A percentile compares a stretch with the other conserved stretches of the same genome.
Evolutionary conservation across 2,797 vertebrate genomes (phyloP).

Genomic region (Acanthurus lineatus): DNA sequence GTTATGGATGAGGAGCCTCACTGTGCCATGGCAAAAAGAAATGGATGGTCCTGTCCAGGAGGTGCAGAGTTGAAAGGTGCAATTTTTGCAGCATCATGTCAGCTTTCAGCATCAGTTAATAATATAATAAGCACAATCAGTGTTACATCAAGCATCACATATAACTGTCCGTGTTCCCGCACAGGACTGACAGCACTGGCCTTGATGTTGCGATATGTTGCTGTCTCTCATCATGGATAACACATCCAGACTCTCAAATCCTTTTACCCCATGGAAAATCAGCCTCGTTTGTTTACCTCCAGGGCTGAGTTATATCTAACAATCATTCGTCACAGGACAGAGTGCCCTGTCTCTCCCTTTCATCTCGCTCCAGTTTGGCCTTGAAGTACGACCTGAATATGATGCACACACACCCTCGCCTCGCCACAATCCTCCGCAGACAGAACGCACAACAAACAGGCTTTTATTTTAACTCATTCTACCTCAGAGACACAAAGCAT

Average conservation of each 20-base stretch:
- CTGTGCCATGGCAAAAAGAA: slow-evolving; percentile 29
- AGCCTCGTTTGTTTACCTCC: slow-evolving; percentile 71
- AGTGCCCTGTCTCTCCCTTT: slow-evolving; percentile 60
- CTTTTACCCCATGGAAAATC: slow-evolving; percentile 58
- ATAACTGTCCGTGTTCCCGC: not conserved
- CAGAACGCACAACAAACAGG: slow-evolving; percentile 50
- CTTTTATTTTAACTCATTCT: slow-evolving; percentile 62
- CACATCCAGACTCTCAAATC: slow-evolving; percentile 53
- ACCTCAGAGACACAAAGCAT: slow-evolving; percentile 54
- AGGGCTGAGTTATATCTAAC: slow-evolving; percentile 64
- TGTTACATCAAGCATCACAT: slow-evolving; percentile 9
- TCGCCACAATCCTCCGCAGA: slow-evolving; percentile 43
- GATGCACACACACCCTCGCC: slow-evolving; percentile 29
- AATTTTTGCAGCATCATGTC: slow-evolving; percentile 24
- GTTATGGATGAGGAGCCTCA: slow-evolving; percentile 45
- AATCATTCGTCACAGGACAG: slow-evolving; percentile 71
- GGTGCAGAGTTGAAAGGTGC: slow-evolving; percentile 51
- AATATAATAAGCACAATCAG: slow-evolving; percentile 40
- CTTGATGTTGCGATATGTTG: slow-evolving; percentile 46
- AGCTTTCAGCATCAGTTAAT: slow-evolving; percentile 38
- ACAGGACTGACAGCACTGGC: slow-evolving; percentile 2
- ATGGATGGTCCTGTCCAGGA: slow-evolving; percentile 41
- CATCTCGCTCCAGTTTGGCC: slow-evolving; percentile 75
- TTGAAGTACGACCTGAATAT: slow-evolving; percentile 70
- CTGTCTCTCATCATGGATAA: slow-evolving; percentile 53